Evolutionary conservation across 2,113 vertebrate species (phyloP).

Genomic region (Albula goreensis): DNA sequence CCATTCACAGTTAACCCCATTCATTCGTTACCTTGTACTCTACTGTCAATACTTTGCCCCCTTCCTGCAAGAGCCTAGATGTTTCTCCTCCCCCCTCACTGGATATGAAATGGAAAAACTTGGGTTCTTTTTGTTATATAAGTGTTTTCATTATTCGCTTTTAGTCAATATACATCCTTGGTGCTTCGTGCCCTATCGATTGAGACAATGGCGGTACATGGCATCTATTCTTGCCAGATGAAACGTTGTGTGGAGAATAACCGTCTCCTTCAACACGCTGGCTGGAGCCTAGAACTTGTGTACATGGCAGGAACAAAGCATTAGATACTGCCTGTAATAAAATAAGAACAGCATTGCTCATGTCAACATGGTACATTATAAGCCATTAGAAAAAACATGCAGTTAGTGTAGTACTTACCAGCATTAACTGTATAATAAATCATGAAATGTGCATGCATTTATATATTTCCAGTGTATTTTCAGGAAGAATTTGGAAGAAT

Average conservation of each 20-base stretch:
- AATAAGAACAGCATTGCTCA: not conserved
- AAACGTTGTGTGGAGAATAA: not conserved
- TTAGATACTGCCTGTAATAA: not conserved
- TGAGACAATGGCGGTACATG: conserved; percentile 19
- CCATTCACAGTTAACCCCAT: not conserved
- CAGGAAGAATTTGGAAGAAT: not conserved
- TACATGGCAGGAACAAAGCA: conserved; percentile 13
- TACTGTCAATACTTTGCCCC: not conserved
- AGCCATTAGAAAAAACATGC: not conserved
- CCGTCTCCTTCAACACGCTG: not conserved
- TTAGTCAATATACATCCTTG: conserved; percentile 31
- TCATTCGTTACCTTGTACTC: conserved; percentile 2
- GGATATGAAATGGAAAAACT: conserved; percentile 6
- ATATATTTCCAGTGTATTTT: not conserved
- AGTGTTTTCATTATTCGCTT: conserved; percentile 29
- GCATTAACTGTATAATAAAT: not conserved
- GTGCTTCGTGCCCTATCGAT: conserved; percentile 24
- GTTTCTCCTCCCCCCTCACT: not conserved
- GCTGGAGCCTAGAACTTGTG: not conserved
- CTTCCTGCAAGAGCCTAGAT: not conserved
- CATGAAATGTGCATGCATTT: not conserved
- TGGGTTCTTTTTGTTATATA: not conserved
- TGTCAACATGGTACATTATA: not conserved
- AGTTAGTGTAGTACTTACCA: not conserved
- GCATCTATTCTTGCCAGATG: conserved; percentile 26